phyloP scores from a whole-genome alignment of 2,113 vertebrate genomes.

The Podiceps cristatus region DNA sequence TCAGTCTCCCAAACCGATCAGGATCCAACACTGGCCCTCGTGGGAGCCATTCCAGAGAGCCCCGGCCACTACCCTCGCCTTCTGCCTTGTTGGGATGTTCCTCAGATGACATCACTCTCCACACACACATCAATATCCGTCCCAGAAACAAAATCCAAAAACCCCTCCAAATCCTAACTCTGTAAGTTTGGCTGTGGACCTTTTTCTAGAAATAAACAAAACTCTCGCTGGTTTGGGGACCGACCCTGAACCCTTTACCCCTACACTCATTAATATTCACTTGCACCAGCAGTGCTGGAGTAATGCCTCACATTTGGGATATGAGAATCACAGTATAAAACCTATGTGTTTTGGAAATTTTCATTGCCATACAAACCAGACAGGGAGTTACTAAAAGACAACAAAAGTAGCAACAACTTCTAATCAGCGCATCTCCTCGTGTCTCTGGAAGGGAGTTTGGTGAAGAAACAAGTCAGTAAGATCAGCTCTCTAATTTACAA shows the following conservation, averaged over 20 bases:
- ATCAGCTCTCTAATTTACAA: not conserved
- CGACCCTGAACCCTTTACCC: not conserved
- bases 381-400: not conserved
- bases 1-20: slow-evolving; percentile 6
- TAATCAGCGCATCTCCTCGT: rapidly evolving
- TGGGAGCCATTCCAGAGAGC: not conserved
- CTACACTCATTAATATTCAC: not conserved
- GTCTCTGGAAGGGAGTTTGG: not conserved
- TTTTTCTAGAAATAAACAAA: not conserved
- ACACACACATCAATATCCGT: not conserved
- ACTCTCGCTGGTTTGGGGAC: not conserved
- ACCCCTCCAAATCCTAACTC: not conserved
- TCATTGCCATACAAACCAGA: not conserved
- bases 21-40: not conserved
- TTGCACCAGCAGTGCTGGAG: not conserved
- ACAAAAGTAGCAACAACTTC: not conserved
- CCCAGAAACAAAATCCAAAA: not conserved
- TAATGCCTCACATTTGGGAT: not conserved
- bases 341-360: not conserved
- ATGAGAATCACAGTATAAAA: not conserved
- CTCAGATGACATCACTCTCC: not conserved
- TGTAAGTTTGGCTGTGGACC: not conserved
- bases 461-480: not conserved
- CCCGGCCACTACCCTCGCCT: not conserved
- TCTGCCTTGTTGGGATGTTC: not conserved